phyloP scores from a whole-genome alignment of 2,797 vertebrate species.

The Mallotus villosus region DNA sequence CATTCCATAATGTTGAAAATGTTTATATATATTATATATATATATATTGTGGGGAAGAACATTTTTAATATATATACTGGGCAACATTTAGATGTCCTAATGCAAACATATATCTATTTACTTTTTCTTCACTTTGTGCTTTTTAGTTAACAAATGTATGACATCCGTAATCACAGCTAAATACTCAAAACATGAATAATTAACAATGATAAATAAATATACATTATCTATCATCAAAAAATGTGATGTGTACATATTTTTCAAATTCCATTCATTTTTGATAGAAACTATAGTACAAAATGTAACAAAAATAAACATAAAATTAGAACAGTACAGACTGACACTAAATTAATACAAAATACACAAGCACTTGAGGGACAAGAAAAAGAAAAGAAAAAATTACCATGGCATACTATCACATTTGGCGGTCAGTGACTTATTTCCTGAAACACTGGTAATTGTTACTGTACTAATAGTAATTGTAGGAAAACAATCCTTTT shows the following conservation, averaged over 20 bases:
- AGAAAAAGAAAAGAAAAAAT: neutral
- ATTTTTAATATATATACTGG: conserved; percentile 3
- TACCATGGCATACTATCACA: neutral
- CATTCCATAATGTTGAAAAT: conserved; percentile 62
- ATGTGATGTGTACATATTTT: conserved; percentile 9
- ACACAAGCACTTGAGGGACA: too few species aligned
- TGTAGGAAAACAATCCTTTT: neutral
- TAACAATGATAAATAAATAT: conserved; percentile 30
- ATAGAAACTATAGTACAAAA: conserved; percentile 32
- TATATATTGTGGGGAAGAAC: too few species aligned
- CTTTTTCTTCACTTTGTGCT: conserved; percentile 28
- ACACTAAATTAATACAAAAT: conserved; percentile 37
- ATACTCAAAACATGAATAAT: conserved; percentile 12
- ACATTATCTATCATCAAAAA: conserved; percentile 9
- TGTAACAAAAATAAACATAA: conserved; percentile 41
- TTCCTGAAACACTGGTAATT: conserved; percentile 11
- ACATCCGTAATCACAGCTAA: neutral
- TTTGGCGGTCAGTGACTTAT: neutral
- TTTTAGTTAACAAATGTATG: conserved; percentile 10
- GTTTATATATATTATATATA: conserved; percentile 17
- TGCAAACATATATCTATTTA: neutral
- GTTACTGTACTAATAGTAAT: neutral
- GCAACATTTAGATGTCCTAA: conserved; percentile 11
- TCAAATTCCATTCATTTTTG: conserved; percentile 2
- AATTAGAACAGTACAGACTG: conserved; percentile 45